These are phyloP conservation scores for Drosophila anceps DNA, from an alignment of 2,888 invertebrate species.

Conservation along the genomic window DNA sequence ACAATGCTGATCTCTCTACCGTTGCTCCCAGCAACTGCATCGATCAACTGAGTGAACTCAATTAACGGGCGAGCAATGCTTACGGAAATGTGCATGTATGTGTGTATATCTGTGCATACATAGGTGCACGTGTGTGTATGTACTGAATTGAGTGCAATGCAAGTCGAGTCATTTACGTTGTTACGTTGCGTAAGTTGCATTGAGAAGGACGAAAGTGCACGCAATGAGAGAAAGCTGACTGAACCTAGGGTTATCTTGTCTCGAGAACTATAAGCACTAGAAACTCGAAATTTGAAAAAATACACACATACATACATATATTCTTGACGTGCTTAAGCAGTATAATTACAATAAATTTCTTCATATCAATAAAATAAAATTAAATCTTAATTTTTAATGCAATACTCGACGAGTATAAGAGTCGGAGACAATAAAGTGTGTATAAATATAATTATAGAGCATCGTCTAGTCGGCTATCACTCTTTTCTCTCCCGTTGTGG, in stretches of 20 bases:
- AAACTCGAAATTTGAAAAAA: not conserved
- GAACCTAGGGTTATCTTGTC: too few relatives aligned
- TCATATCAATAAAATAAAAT: not conserved
- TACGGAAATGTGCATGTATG: not conserved
- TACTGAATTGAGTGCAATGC: not conserved
- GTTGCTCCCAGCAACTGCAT: not conserved
- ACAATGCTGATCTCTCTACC: not conserved
- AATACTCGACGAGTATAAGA: not conserved
- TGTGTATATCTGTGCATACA: not conserved
- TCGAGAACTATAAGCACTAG: not conserved
- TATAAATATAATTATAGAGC: not conserved
- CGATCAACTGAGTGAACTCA: constrained; percentile 15
- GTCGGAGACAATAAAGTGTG: not conserved
- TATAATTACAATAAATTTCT: not conserved
- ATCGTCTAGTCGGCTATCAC: not conserved
- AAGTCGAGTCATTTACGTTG: not conserved
- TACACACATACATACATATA: too few relatives aligned
- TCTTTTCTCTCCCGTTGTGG: constrained; percentile 40
- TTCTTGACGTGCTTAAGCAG: not conserved
- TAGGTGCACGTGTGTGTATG: constrained; percentile 2
- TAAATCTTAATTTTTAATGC: too few relatives aligned
- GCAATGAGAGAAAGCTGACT: not conserved
- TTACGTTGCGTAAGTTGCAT: constrained; percentile 5
- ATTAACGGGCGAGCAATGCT: not conserved
- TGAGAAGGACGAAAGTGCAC: not conserved